A percentile compares a stretch with the other conserved stretches of the same genome.
Conservation (phyloP, 2,797 vertebrate species). For the Bovichtus variegatus region DNA sequence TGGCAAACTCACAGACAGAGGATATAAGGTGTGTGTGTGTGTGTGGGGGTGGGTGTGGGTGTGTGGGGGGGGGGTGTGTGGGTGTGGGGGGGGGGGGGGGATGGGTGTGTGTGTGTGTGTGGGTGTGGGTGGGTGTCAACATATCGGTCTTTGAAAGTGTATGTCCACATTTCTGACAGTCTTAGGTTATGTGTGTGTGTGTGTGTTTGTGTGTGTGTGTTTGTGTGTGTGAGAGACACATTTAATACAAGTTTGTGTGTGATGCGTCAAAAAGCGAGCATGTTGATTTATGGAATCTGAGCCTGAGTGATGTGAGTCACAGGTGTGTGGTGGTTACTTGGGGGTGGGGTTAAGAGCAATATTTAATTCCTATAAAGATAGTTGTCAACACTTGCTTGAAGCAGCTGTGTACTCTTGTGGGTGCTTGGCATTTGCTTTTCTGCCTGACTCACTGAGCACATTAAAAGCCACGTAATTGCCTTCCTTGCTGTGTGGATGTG, state of each 20-base stretch:
- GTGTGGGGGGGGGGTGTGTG: conserved; percentile 24
- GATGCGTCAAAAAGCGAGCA: conserved; percentile 30
- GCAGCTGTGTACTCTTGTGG: conserved; percentile 73
- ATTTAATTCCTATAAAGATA: conserved; percentile 85
- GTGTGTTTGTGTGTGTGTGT: conserved; percentile 2
- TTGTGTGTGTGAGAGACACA: conserved; percentile 3
- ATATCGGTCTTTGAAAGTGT: conserved; percentile 53
- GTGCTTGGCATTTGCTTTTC: conserved; percentile 73
- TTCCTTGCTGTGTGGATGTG: conserved; percentile 46
- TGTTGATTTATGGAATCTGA: conserved; percentile 71
- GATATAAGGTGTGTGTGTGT: conserved; percentile 62
- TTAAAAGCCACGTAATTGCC: conserved; percentile 77
- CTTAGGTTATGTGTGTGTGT: conserved; percentile 1
- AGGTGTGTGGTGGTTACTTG: conserved; percentile 64
- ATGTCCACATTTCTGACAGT: conserved; percentile 40
- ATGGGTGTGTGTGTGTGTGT: conserved; percentile 9
- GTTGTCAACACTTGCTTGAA: conserved; percentile 80
- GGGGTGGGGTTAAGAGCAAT: conserved; percentile 69
- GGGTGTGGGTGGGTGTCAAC: conserved; percentile 40
- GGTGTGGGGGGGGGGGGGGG: conserved; percentile 19
- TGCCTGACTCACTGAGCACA: conserved; percentile 73
- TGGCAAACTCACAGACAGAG: conserved; percentile 80
- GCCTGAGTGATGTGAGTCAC: conserved; percentile 76
- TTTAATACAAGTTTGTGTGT: conserved; percentile 17
- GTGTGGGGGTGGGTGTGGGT: conserved; percentile 11